These are phyloP conservation scores for Gadus chalcogrammus DNA, from an alignment of 2,113 vertebrate genomes.

Conservation along the genomic window DNA sequence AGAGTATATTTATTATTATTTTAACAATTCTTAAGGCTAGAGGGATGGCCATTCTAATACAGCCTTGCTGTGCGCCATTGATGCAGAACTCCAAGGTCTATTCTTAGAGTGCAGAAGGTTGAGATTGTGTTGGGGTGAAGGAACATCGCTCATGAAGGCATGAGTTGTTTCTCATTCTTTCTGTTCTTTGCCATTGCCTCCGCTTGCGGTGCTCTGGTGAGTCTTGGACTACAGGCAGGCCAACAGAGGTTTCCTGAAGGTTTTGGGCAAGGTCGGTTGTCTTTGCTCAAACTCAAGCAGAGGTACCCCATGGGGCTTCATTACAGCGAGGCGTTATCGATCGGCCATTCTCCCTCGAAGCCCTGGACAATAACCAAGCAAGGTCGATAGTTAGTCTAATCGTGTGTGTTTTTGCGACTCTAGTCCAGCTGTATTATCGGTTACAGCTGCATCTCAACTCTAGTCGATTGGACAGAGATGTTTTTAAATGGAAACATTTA, in stretches of 20 bases:
- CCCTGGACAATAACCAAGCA: constrained; percentile 8
- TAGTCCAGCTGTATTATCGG: too few relatives aligned
- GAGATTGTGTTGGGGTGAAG: constrained; percentile 22
- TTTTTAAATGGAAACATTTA: neutral
- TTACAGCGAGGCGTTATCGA: constrained; percentile 41
- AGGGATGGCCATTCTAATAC: constrained; percentile 19
- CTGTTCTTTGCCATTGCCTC: too few relatives aligned
- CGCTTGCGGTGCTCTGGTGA: too few relatives aligned
- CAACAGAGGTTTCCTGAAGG: neutral
- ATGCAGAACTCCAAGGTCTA: constrained; percentile 38
- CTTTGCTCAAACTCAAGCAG: constrained; percentile 17
- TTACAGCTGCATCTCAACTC: neutral
- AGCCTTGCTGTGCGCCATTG: constrained; percentile 29
- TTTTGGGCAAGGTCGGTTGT: constrained; percentile 26
- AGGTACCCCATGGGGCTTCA: constrained; percentile 41
- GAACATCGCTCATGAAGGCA: constrained; percentile 28
- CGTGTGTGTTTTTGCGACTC: neutral
- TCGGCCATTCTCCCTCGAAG: constrained; percentile 9
- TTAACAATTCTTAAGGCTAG: neutral
- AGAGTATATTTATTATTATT: neutral
- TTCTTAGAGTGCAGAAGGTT: constrained; percentile 41
- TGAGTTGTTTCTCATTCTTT: too few relatives aligned
- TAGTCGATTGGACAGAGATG: neutral
- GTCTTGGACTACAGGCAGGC: constrained; percentile 8
- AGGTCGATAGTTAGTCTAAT: constrained; percentile 31